Base-by-base conservation (phyloP, 2,113 vertebrate genomes). In the Eurypyga helias region DNA sequence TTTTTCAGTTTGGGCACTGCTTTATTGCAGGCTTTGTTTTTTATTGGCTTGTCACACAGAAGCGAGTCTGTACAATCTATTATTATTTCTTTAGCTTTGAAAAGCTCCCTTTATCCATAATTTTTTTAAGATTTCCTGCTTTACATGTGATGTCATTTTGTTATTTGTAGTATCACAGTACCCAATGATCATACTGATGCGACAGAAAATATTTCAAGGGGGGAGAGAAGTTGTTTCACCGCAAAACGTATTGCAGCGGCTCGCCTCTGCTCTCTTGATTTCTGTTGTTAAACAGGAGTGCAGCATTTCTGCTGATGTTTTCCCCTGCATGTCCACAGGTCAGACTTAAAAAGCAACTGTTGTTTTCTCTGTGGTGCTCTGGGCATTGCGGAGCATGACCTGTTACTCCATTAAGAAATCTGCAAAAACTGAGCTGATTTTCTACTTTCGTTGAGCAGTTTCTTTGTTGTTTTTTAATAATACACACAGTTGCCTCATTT, bases 371-470 rank as follows among this genome's bases (percentile, higher is more conserved):
- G 7, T 49, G 51, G 64, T 55, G 48, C 57, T 83, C 54, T 58
- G 86, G 71, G 58, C 76, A 43, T 58, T 34, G 13, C 46, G 79
- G 78, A 64, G 49, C 71, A 23, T 10, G 71, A 87, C 88, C 66
- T 87, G 48, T 45, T 55, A 57, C 78, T 72, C 57, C n/a, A 69
- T 80, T 94, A 92, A 93, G 86, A 88, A 92, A 94, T 57, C 52
- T 76, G 33, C 36, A 88, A 88, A 92, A 89, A 5, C 13, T 13
- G 10, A 83, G 9, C 33, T 67, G 17, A 33, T 77, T 73, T 6
- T 52, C 33, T 83, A 15, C 31, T 55, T 13, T 1, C 21, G 5
- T 33, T 70, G 62, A 73, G 38, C 14, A 19, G 28, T n/a, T 73
- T 75, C 55, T 83, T 41, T 6, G 11, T 17, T 41, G 26, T 1